phyloP scores from a whole-genome alignment of 2,888 invertebrate genomes.

The Seira musarum region DNA sequence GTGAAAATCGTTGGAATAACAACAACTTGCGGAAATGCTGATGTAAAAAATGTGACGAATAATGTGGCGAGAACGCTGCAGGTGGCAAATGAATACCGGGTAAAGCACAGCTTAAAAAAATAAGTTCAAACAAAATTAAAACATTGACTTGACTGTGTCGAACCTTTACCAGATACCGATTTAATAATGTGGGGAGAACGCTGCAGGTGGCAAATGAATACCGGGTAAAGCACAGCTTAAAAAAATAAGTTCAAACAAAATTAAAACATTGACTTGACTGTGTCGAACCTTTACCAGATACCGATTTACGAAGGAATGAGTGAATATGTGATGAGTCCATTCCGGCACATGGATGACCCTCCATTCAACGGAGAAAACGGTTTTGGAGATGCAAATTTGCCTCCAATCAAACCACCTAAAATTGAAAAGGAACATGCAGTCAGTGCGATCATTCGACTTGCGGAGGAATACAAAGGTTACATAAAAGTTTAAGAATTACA shows the following conservation, averaged over 20 bases:
- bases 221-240: background rate
- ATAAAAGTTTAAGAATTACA: background rate
- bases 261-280: too few relatives aligned
- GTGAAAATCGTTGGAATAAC: constrained; percentile 80
- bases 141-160: too few relatives aligned
- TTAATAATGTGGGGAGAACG: constrained; percentile 79
- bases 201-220: background rate
- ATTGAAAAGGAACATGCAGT: constrained; percentile 70
- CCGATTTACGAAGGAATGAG: constrained; percentile 64
- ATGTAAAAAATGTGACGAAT: constrained; percentile 78
- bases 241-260: background rate
- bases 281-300: too few relatives aligned
- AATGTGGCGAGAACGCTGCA: constrained; percentile 78
- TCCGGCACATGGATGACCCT: constrained; percentile 72
- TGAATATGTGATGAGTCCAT: constrained; percentile 71
- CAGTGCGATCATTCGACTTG: constrained; percentile 65
- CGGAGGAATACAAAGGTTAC: constrained; percentile 67
- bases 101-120: background rate
- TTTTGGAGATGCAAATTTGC: constrained; percentile 70
- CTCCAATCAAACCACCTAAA: constrained; percentile 55
- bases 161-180: too few relatives aligned
- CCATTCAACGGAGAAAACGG: constrained; percentile 72
- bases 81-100: background rate
- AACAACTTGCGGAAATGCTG: constrained; percentile 83
- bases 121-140: too few relatives aligned